Conservation (phyloP, 2,113 vertebrate species). For the Nipponia nippon region DNA sequence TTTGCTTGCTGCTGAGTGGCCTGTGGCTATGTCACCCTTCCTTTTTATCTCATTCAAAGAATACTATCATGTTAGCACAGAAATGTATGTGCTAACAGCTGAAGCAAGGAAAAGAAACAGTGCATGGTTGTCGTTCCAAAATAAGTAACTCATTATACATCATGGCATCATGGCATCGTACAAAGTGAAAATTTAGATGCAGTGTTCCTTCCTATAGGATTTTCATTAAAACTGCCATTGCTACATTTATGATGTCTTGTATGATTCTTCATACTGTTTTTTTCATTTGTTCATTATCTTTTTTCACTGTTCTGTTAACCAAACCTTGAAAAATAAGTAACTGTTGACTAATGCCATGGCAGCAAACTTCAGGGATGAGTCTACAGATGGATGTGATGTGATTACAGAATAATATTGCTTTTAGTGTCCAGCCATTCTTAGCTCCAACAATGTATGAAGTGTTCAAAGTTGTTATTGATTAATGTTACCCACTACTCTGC, state of each 20-base stretch:
- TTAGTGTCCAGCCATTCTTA: not conserved
- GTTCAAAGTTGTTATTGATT: not conserved
- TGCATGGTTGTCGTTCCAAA: conserved; percentile 55
- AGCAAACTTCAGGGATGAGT: not conserved
- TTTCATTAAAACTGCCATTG: not conserved
- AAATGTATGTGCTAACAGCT: conserved; percentile 43
- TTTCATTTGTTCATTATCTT: not conserved
- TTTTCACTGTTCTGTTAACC: not conserved
- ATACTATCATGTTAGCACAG: conserved; percentile 46
- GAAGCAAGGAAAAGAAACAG: conserved; percentile 60
- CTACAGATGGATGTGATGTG: not conserved
- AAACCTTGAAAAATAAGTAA: not conserved
- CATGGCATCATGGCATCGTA: conserved; percentile 21
- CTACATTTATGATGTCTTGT: not conserved
- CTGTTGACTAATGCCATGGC: not conserved
- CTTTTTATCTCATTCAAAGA: conserved; percentile 59
- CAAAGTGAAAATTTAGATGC: conserved; percentile 48
- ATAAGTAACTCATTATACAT: conserved; percentile 61
- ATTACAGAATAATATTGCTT: not conserved
- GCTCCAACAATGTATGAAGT: not conserved
- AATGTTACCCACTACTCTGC: not conserved
- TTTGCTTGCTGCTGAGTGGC: conserved; percentile 70
- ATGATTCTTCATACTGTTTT: not conserved
- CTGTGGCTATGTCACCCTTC: conserved; percentile 66
- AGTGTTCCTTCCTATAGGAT: not conserved